Base-by-base conservation (phyloP, 2,797 vertebrate species). In the Lutjanus campechanus region DNA sequence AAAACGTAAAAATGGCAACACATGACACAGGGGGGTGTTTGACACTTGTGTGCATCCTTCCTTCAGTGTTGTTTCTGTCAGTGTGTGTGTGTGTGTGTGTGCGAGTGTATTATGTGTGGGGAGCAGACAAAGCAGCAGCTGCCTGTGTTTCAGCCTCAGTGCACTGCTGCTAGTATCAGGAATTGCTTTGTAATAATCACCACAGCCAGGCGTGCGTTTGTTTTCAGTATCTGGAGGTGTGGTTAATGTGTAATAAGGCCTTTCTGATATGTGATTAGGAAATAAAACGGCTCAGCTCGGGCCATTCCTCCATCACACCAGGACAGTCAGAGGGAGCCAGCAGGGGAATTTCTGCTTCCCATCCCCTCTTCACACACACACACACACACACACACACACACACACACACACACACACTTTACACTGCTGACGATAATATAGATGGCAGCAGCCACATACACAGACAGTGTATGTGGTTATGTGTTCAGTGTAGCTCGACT, bases 151-250 rank as follows among this genome's bases (percentile, higher is more conserved):
- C 70, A 79, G 82, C 70, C 49, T 64, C 70, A 4, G 53, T 75
- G 81, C 84, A 7, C 78, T 36, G 77, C 66, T 65, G 40, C 61
- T 29, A 19, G 41, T 51, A 12, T 62, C 71, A 47, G 41, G 29
- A 54, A 36, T 53, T 3, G 73, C 80, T 72, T 25, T 36, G 63
- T 53, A 72, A 81, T 71, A 46, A 81, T 76, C 71, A 25, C 47
- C 68, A 63, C 15, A 70, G 54, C 46, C 80, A 80, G 69, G 79
- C 85, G 69, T 82, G 91, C 69, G 77, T 89, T 88, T 91, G 92
- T 84, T 91, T 84, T 80, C 69, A 40, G 59, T 46, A 36, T 74
- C 66, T 66, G 75, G 81, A 86, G 80, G 78, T 88, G 87, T 82
- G 79, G 83, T 89, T 81, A 47, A 19, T 67, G 77, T 73, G 70